Evolutionary conservation across 1,140 invertebrate genomes (phyloP).

Genomic region (Sitobion miscanthi): DNA sequence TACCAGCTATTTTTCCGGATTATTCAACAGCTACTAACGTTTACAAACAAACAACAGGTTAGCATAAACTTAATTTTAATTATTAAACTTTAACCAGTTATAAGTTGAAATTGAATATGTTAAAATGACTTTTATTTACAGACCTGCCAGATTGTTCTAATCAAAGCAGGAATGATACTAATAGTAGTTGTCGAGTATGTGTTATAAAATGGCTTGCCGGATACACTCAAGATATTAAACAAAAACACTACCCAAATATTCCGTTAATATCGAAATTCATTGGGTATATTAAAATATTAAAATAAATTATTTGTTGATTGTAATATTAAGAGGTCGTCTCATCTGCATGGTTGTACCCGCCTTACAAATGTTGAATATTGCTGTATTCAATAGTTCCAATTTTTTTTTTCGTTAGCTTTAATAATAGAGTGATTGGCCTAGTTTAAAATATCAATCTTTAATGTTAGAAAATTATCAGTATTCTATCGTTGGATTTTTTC

Average conservation of each 20-base stretch:
- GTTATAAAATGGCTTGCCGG: constrained; percentile 89
- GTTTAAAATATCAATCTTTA: background rate
- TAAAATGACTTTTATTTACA: constrained; percentile 58
- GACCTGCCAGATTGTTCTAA: constrained; percentile 68
- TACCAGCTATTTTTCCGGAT: constrained; percentile 88
- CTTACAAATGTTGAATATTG: background rate
- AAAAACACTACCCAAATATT: constrained; percentile 65
- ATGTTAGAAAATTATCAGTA: background rate
- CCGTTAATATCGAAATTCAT: constrained; percentile 61
- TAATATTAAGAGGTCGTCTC: background rate
- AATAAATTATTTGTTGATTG: background rate
- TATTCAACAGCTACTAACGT: constrained; percentile 84
- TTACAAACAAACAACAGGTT: constrained; percentile 86
- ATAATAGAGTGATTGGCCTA: background rate
- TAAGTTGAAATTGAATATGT: constrained; percentile 20
- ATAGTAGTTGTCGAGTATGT: constrained; percentile 77
- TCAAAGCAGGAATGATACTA: constrained; percentile 67
- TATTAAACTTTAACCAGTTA: background rate
- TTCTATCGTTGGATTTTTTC: too few species aligned
- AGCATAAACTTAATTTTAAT: constrained; percentile 58
- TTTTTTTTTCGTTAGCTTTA: background rate
- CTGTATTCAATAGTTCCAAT: background rate
- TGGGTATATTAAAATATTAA: constrained; percentile 24
- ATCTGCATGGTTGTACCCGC: background rate
- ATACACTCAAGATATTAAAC: constrained; percentile 71